Conservation (phyloP, 2,797 vertebrate species). For the Melanotaenia nigrans region DNA sequence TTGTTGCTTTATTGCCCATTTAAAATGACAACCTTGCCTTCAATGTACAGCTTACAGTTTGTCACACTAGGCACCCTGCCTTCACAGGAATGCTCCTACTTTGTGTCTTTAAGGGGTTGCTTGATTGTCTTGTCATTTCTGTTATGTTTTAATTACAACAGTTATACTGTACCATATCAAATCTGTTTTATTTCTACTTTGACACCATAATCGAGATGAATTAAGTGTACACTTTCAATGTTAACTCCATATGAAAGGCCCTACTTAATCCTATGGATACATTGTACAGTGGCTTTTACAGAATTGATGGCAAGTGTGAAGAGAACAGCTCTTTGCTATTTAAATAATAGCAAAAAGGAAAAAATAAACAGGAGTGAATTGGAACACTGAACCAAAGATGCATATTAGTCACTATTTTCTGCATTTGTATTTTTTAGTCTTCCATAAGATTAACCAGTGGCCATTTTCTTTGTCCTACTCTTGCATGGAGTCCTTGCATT, state of each 20-base stretch:
- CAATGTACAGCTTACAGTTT: constrained; percentile 62
- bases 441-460: constrained; percentile 68
- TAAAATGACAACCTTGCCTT: constrained; percentile 73
- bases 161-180: constrained; percentile 69
- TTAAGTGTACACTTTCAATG: constrained; percentile 43
- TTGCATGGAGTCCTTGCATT: constrained; percentile 68
- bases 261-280: constrained; percentile 66
- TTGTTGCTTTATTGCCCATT: constrained; percentile 64
- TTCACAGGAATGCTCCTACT: constrained; percentile 68
- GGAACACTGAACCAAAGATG: constrained; percentile 80
- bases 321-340: constrained; percentile 64
- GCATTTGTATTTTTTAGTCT: constrained; percentile 51
- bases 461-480: constrained; percentile 35
- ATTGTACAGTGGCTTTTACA: constrained; percentile 43
- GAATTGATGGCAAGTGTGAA: constrained; percentile 40
- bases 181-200: constrained; percentile 53
- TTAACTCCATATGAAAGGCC: constrained; percentile 55
- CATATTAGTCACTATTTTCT: constrained; percentile 57
- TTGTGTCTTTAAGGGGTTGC: constrained; percentile 69
- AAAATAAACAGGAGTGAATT: constrained; percentile 62
- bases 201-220: constrained; percentile 36
- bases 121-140: constrained; percentile 62
- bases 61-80: constrained; percentile 66
- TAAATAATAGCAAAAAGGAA: constrained; percentile 46
- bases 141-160: constrained; percentile 32